Percentiles rank a stretch among this genome's conserved stretches.
phyloP scores from a whole-genome alignment of 1,140 invertebrate species.

The Chironomus tepperi region DNA sequence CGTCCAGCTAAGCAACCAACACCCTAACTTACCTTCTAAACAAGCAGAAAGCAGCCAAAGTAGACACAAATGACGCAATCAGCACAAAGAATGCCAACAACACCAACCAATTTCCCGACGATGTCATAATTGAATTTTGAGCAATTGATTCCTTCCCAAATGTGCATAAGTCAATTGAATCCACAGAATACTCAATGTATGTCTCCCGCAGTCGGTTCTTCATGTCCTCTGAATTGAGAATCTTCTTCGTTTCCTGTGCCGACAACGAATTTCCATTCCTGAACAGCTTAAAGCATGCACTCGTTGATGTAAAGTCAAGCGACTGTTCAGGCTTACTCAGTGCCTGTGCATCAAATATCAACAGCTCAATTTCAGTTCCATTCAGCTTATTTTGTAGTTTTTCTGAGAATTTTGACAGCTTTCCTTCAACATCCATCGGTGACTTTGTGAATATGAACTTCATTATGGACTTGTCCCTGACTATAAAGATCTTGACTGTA shows the following conservation, averaged over 20 bases:
- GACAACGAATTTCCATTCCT: slow-evolving; percentile 47
- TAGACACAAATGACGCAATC: slow-evolving; percentile 48
- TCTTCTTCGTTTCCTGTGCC: slow-evolving; percentile 48
- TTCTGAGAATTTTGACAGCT: slow-evolving; percentile 49
- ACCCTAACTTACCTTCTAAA: slow-evolving; percentile 50
- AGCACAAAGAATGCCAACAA: slow-evolving; percentile 54
- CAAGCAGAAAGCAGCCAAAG: slow-evolving; percentile 53
- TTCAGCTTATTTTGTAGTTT: slow-evolving; percentile 51
- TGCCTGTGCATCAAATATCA: slow-evolving; percentile 70
- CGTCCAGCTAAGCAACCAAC: too few relatives aligned
- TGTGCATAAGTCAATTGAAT: slow-evolving; percentile 52
- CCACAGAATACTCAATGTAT: slow-evolving; percentile 51
- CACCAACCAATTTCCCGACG: slow-evolving; percentile 51
- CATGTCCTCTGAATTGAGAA: slow-evolving; percentile 44
- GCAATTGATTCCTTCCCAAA: slow-evolving; percentile 42
- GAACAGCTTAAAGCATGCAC: slow-evolving; percentile 60
- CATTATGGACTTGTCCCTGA: slow-evolving; percentile 63
- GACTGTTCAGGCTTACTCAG: slow-evolving; percentile 59
- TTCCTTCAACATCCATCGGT: slow-evolving; percentile 51
- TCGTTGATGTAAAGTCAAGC: slow-evolving; percentile 61
- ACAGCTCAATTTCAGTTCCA: slow-evolving; percentile 50
- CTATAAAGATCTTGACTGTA: slow-evolving; percentile 57
- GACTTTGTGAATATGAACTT: slow-evolving; percentile 62
- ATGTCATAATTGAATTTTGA: slow-evolving; percentile 48
- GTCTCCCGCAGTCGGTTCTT: slow-evolving; percentile 47